These are phyloP conservation scores for Cyaniris semiargus DNA, from an alignment of 2,888 invertebrate genomes.

Conservation along the genomic window DNA sequence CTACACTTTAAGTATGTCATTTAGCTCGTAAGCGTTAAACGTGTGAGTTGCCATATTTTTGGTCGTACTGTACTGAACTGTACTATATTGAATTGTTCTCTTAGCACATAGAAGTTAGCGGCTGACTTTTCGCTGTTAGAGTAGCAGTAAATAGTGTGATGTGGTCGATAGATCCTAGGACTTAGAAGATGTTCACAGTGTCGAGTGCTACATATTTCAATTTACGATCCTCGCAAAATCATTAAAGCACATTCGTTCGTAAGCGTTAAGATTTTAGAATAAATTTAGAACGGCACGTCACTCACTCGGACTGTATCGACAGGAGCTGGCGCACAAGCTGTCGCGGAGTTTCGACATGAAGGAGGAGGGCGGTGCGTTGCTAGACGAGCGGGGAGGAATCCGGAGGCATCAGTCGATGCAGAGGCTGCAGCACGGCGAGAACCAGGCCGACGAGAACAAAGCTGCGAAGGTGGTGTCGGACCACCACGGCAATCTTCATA, in stretches of 20 bases:
- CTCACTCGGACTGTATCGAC: conserved; percentile 45
- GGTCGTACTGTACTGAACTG: conserved; percentile 28
- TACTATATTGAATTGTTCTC: conserved; percentile 48
- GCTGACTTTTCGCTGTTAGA: conserved; percentile 75
- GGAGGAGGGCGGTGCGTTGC: conserved; percentile 87
- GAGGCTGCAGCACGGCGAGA: conserved; percentile 83
- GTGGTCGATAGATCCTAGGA: conserved; percentile 68
- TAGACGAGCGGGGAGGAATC: conserved; percentile 84
- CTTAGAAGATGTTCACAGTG: conserved; percentile 41
- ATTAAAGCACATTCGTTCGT: neutral
- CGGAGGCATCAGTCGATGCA: conserved; percentile 89
- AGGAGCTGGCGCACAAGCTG: conserved; percentile 93
- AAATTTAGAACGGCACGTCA: neutral
- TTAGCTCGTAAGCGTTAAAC: conserved; percentile 13
- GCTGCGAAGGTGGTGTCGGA: conserved; percentile 87
- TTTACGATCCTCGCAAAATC: conserved; percentile 8
- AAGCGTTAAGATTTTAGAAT: neutral
- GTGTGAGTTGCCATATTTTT: conserved; percentile 24
- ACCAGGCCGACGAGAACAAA: conserved; percentile 72
- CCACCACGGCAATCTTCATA: conserved; percentile 92
- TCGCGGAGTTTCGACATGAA: conserved; percentile 94
- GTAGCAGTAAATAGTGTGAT: conserved; percentile 74
- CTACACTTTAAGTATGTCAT: neutral
- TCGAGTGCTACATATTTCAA: conserved; percentile 10
- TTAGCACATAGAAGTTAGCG: conserved; percentile 74